Conservation (phyloP, 2,113 vertebrate genomes). For the Stictonetta naevosa region DNA sequence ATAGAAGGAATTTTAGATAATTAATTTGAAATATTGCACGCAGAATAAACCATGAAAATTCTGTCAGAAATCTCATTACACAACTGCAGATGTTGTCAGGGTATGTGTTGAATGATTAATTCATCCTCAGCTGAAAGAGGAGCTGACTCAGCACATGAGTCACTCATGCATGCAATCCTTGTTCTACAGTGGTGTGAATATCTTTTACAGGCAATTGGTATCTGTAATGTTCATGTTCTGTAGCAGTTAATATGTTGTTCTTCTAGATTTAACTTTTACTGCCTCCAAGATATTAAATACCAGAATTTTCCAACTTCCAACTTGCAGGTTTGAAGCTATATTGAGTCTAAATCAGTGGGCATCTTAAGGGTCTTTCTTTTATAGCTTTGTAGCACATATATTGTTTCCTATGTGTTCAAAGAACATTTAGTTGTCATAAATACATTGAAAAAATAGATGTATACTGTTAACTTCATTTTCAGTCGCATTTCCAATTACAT, state of each 20-base stretch:
- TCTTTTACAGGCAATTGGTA: neutral
- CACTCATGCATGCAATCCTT: neutral
- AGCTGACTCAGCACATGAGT: neutral
- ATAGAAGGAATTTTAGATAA: neutral
- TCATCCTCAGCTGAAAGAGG: neutral
- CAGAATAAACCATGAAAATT: neutral
- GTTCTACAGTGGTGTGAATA: neutral
- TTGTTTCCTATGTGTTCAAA: neutral
- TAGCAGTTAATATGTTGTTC: neutral
- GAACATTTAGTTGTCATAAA: neutral
- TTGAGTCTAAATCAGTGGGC: neutral
- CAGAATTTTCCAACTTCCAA: neutral
- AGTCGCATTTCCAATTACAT: neutral
- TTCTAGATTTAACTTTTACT: neutral
- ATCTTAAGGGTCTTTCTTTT: neutral
- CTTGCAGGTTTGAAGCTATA: neutral
- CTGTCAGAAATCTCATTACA: neutral
- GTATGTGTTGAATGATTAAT: neutral
- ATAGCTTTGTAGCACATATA: neutral
- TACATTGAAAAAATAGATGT: neutral
- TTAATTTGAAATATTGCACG: neutral
- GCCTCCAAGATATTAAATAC: neutral
- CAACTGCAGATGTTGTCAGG: neutral
- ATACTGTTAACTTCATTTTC: neutral
- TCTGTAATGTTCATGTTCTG: neutral